Conservation (phyloP, 2,888 invertebrate species). For the Pyrocoelia pectoralis region DNA sequence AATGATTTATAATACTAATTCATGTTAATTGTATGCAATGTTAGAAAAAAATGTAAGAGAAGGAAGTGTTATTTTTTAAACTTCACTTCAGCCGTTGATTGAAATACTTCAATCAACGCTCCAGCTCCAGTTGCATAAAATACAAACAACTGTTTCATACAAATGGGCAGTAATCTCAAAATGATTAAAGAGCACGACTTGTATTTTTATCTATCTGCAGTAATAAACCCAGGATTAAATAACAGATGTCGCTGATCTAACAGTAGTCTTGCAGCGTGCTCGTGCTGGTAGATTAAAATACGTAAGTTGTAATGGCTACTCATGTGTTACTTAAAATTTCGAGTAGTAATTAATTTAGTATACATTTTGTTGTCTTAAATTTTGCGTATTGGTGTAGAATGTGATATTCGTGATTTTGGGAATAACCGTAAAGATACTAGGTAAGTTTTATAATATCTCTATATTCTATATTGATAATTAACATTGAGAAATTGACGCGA, state of each 20-base stretch:
- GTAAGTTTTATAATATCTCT: constrained; percentile 20
- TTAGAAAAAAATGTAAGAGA: no score
- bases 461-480: neutral
- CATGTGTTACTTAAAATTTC: constrained; percentile 26
- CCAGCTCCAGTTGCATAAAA: no score
- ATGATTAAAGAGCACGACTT: no score
- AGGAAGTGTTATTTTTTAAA: no score
- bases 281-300: neutral
- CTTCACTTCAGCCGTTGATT: no score
- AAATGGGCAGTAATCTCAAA: no score
- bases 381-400: constrained; percentile 10
- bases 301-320: constrained; percentile 30
- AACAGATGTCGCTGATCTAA: constrained; percentile 6
- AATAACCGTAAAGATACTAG: neutral
- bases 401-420: constrained; percentile 22
- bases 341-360: constrained; percentile 8
- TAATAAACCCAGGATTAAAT: neutral
- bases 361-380: neutral
- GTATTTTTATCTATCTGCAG: no score
- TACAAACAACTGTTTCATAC: no score
- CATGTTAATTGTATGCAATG: no score
- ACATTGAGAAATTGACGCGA: neutral
- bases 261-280: neutral
- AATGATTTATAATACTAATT: no score
- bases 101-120: no score